Evolutionary conservation across 2,888 invertebrate genomes (phyloP).

Genomic region (Eupeodes latifasciatus): DNA sequence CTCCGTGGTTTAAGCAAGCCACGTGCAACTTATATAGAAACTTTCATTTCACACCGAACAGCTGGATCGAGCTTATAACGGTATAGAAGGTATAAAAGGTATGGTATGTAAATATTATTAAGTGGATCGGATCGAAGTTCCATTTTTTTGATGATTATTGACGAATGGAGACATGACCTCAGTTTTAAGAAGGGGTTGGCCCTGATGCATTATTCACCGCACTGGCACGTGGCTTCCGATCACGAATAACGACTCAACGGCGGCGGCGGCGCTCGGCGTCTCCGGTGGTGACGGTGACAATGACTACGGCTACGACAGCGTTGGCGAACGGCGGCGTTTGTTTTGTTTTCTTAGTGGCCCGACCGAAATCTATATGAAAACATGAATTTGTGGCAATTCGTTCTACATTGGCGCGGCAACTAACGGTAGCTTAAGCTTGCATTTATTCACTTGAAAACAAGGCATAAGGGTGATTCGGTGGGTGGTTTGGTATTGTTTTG

Average conservation of each 20-base stretch:
- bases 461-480: slow-evolving; percentile 54
- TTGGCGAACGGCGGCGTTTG: slow-evolving; percentile 15
- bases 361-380: slow-evolving; percentile 29
- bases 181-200: slow-evolving; percentile 67
- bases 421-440: slow-evolving; percentile 16
- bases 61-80: slow-evolving; percentile 59
- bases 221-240: slow-evolving; percentile 75
- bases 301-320: slow-evolving; percentile 9
- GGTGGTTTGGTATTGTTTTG: slow-evolving; percentile 57
- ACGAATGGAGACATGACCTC: slow-evolving; percentile 74
- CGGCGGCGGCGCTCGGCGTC: no score
- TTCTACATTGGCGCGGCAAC: slow-evolving; percentile 63
- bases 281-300: slow-evolving; percentile 17
- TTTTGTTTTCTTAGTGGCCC: slow-evolving; percentile 59
- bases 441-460: slow-evolving; percentile 22
- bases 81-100: background rate
- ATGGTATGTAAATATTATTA: slow-evolving; percentile 41
- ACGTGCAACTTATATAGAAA: slow-evolving; percentile 62
- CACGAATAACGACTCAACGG: slow-evolving; percentile 66
- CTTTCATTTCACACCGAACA: slow-evolving; percentile 53
- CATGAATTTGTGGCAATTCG: slow-evolving; percentile 63
- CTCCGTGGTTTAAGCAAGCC: slow-evolving; percentile 15
- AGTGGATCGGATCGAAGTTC: slow-evolving; percentile 61
- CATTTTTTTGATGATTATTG: slow-evolving; percentile 60
- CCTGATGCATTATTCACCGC: slow-evolving; percentile 75